Evolutionary conservation across 2,797 vertebrate species (phyloP).

Genomic region (Ispidina picta): DNA sequence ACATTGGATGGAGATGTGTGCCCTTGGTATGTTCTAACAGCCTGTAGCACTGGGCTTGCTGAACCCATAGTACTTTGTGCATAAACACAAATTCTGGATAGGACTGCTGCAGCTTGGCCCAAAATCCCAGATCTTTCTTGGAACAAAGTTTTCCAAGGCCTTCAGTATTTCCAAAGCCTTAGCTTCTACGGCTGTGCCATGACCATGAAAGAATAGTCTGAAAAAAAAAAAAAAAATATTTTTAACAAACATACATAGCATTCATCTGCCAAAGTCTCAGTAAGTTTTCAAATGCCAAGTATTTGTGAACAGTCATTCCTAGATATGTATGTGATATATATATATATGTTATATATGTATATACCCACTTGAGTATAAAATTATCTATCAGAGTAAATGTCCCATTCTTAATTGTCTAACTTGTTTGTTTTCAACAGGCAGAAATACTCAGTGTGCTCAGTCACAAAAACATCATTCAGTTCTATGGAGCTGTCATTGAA

Average conservation of each 20-base stretch:
- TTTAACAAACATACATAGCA: background rate
- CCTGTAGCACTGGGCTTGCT: background rate
- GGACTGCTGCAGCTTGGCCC: background rate
- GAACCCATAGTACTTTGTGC: background rate
- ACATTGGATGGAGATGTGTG: conserved; percentile 9
- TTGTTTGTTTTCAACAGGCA: conserved; percentile 82
- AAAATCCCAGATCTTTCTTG: background rate
- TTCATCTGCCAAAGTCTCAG: background rate
- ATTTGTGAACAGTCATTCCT: background rate
- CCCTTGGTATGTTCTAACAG: background rate
- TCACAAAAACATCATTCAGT: conserved; percentile 98
- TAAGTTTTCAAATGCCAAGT: background rate
- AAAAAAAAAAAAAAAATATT: too few species aligned
- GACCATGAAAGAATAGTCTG: background rate
- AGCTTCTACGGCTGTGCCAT: background rate
- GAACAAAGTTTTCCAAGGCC: conserved; percentile 34
- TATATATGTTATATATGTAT: background rate
- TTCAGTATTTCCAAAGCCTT: conserved; percentile 43
- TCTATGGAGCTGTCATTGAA: conserved; percentile 94
- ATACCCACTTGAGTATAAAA: background rate
- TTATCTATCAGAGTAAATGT: background rate
- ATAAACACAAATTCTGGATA: conserved; percentile 36
- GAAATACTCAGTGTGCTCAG: conserved; percentile 98
- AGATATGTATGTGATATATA: background rate
- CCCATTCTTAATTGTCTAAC: background rate